Conservation (phyloP, 2,888 invertebrate genomes). For the Phyllotreta striolata region DNA sequence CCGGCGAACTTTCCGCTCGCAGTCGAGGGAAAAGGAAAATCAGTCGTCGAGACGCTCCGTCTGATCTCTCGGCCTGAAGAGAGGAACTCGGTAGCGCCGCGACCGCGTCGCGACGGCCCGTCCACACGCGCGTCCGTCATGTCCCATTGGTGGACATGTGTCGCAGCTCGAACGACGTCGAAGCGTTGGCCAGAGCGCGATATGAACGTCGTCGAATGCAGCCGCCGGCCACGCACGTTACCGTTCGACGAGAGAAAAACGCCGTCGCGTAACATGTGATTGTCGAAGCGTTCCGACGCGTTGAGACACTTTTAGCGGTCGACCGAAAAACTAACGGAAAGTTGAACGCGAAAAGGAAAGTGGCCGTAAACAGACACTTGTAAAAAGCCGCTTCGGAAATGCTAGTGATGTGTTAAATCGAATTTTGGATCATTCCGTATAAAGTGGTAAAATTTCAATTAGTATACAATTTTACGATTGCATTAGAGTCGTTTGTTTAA, state of each 20-base stretch:
- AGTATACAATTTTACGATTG: too few species aligned
- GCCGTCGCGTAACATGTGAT: conserved; percentile 10
- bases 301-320: not conserved
- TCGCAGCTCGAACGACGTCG: conserved; percentile 18
- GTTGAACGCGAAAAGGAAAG: not conserved
- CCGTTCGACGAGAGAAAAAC: conserved; percentile 5
- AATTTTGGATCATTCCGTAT: too few species aligned
- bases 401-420: too few species aligned
- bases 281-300: not conserved
- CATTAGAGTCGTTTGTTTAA: too few species aligned
- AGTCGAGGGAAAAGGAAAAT: conserved; percentile 29
- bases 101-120: conserved; percentile 36
- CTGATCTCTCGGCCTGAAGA: conserved; percentile 23
- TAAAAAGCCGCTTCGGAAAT: too few species aligned
- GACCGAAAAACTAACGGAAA: not conserved
- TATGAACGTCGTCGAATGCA: conserved; percentile 11
- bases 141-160: conserved; percentile 39
- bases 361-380: not conserved
- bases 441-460: too few species aligned
- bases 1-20: conserved; percentile 44
- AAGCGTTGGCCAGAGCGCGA: not conserved
- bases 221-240: conserved; percentile 8
- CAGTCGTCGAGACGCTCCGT: conserved; percentile 44
- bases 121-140: conserved; percentile 50
- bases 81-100: conserved; percentile 37